These are phyloP conservation scores for Hypena proboscidalis DNA, from an alignment of 2,888 invertebrate species.

Conservation along the genomic window DNA sequence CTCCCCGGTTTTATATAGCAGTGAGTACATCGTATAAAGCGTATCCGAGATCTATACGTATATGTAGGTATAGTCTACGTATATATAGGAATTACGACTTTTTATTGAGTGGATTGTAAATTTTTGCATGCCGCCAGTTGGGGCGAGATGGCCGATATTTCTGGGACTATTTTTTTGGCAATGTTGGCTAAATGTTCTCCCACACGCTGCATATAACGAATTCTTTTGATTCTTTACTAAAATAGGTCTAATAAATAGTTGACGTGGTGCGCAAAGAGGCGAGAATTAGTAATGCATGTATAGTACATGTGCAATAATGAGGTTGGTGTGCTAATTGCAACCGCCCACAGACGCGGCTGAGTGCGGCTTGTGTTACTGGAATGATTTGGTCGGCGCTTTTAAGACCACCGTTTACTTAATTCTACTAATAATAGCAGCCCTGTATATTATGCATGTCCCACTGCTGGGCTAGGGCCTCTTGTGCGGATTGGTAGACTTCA, in stretches of 20 bases:
- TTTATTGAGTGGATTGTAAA: slow-evolving; percentile 81
- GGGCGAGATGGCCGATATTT: slow-evolving; percentile 57
- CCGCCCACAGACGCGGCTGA: background rate
- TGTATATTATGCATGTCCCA: no score
- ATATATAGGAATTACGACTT: slow-evolving; percentile 83
- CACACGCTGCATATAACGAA: slow-evolving; percentile 48
- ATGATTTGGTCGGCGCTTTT: no score
- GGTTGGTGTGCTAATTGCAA: slow-evolving; percentile 15
- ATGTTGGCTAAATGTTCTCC: slow-evolving; percentile 50
- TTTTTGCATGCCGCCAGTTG: slow-evolving; percentile 73
- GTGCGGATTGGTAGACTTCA: no score
- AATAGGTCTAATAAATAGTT: slow-evolving; percentile 39
- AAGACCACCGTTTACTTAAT: no score
- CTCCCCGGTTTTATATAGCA: slow-evolving; percentile 86
- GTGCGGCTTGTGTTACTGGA: no score
- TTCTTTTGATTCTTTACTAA: slow-evolving; percentile 39
- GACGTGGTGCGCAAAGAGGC: slow-evolving; percentile 13
- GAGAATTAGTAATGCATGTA: no score
- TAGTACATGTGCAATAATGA: background rate
- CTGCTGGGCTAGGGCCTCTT: no score
- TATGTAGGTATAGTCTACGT: slow-evolving; percentile 51
- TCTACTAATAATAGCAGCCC: no score
- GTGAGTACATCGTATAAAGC: slow-evolving; percentile 85
- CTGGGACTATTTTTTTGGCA: slow-evolving; percentile 60
- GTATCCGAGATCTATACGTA: slow-evolving; percentile 81